A percentile compares a stretch with the other conserved stretches of the same genome.
phyloP scores from a whole-genome alignment of 2,113 vertebrate genomes.

The Burhinus oedicnemus region DNA sequence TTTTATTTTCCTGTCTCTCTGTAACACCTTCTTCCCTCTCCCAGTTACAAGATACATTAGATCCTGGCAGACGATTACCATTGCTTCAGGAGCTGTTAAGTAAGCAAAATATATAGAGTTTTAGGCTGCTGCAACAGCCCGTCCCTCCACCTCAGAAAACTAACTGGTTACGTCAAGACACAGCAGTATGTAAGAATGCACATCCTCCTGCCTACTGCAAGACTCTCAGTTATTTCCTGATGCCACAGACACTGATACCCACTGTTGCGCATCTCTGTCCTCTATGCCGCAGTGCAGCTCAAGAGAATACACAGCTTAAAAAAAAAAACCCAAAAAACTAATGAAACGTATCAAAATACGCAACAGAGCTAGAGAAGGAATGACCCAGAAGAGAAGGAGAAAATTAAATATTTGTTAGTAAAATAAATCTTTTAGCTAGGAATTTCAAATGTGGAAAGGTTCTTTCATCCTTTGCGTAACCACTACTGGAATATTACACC shows the following conservation, averaged over 20 bases:
- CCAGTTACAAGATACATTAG: neutral
- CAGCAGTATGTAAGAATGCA: neutral
- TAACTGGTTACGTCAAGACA: neutral
- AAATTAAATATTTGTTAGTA: neutral
- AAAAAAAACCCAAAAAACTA: neutral
- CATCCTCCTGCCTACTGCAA: neutral
- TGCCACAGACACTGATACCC: neutral
- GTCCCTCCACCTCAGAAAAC: neutral
- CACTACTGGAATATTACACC: neutral
- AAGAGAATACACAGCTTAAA: neutral
- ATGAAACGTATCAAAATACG: rapidly evolving
- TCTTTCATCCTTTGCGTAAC: neutral
- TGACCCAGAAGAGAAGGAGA: neutral
- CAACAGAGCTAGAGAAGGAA: neutral
- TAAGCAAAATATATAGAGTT: neutral
- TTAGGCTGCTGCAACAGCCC: neutral
- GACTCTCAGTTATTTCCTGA: neutral
- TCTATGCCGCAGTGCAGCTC: neutral
- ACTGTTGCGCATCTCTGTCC: neutral
- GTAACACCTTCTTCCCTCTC: neutral
- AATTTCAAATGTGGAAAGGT: neutral
- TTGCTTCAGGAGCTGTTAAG: neutral
- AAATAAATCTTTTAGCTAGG: neutral
- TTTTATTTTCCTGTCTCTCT: neutral
- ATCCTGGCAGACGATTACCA: neutral